A percentile compares a stretch with the other conserved stretches of the same genome.
Evolutionary conservation across 2,113 vertebrate genomes (phyloP).

Genomic region (Shinisaurus crocodilurus): DNA sequence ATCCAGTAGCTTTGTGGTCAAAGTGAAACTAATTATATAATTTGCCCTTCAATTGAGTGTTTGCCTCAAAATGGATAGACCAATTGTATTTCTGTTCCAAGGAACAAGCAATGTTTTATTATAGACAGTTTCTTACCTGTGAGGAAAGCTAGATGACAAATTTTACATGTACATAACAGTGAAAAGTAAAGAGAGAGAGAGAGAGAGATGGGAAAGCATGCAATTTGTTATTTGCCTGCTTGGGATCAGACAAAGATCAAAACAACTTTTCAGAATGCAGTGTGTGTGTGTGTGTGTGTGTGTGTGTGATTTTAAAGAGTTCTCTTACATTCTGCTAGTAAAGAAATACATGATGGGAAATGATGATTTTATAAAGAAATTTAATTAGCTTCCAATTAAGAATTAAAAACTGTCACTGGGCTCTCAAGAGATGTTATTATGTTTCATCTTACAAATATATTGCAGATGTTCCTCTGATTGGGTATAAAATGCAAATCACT

Average conservation of each 20-base stretch:
- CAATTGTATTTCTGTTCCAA: constrained; percentile 14
- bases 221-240: not conserved
- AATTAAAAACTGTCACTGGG: constrained; percentile 31
- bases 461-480: constrained; percentile 42
- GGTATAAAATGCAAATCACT: constrained; percentile 41
- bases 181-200: not conserved
- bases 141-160: not conserved
- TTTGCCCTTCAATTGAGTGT: constrained; percentile 19
- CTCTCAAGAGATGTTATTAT: constrained; percentile 43
- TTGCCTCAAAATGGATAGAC: not conserved
- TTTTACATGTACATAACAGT: not conserved
- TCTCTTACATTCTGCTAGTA: constrained; percentile 39
- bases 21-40: not conserved
- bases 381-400: constrained; percentile 55
- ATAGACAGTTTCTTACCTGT: not conserved
- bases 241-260: constrained; percentile 31
- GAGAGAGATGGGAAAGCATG: constrained; percentile 24
- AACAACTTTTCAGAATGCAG: not conserved
- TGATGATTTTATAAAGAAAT: constrained; percentile 45
- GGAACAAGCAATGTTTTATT: not conserved
- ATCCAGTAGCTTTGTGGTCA: not conserved
- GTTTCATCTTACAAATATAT: constrained; percentile 46
- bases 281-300: constrained; percentile 43
- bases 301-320: constrained; percentile 12
- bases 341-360: constrained; percentile 40